Evolutionary conservation across 2,888 invertebrate genomes (phyloP).

Genomic region (Drosophila antonietae): DNA sequence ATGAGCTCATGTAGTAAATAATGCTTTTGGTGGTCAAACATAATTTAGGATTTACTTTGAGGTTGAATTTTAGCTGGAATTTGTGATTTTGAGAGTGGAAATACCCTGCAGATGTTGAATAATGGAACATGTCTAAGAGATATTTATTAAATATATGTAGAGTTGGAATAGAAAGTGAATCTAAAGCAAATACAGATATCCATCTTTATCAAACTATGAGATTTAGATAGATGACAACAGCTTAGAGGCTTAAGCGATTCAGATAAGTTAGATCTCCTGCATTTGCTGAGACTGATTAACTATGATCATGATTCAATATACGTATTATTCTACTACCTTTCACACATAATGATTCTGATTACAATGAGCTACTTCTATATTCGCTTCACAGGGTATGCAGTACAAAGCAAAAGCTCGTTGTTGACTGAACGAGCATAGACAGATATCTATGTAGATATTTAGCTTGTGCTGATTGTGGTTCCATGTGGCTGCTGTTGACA

Average conservation of each 20-base stretch:
- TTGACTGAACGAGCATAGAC: not conserved
- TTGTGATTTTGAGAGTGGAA: not conserved
- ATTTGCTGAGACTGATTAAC: not conserved
- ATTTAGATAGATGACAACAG: no score
- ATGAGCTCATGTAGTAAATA: slow-evolving; percentile 22
- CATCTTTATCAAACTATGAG: no score
- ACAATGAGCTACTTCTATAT: not conserved
- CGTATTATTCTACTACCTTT: not conserved
- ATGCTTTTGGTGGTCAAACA: slow-evolving; percentile 9
- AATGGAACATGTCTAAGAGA: not conserved
- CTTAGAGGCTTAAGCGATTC: no score
- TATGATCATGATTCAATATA: not conserved
- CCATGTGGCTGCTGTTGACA: slow-evolving; percentile 30
- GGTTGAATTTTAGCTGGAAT: not conserved
- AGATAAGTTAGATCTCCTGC: not conserved
- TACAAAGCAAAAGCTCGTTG: not conserved
- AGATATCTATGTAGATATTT: not conserved
- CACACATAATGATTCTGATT: not conserved
- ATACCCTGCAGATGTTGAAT: not conserved
- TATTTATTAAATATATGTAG: not conserved
- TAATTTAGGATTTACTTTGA: slow-evolving; percentile 1
- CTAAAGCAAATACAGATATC: no score
- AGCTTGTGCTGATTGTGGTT: slow-evolving; percentile 3
- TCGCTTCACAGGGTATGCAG: slow-evolving; percentile 1
- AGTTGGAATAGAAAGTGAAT: no score